Conservation (phyloP, 2,888 invertebrate species). For the Drosophila limbata region DNA sequence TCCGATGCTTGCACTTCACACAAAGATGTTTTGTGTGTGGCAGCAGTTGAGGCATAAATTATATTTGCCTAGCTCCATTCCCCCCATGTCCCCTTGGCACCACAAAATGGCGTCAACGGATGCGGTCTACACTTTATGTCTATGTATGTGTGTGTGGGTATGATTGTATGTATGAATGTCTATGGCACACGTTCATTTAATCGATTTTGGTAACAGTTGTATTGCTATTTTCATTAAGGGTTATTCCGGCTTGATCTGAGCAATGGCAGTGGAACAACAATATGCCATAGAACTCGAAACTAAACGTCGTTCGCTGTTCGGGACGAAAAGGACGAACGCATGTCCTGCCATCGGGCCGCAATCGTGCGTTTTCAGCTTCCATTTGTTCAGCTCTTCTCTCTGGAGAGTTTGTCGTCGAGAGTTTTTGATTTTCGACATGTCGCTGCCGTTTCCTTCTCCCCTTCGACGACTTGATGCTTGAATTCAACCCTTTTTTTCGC, state of each 20-base stretch:
- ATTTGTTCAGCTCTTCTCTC: constrained; percentile 67
- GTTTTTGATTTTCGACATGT: constrained; percentile 81
- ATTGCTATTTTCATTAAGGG: constrained; percentile 78
- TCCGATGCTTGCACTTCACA: constrained; percentile 40
- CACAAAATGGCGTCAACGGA: constrained; percentile 75
- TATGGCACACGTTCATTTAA: constrained; percentile 68
- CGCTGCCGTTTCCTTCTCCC: constrained; percentile 36
- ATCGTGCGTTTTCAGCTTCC: constrained; percentile 64
- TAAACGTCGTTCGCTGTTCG: constrained; percentile 42
- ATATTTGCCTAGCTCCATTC: constrained; percentile 54
- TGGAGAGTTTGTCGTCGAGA: constrained; percentile 70
- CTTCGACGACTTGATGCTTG: constrained; percentile 39
- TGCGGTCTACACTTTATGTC: constrained; percentile 51
- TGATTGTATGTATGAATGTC: constrained; percentile 20
- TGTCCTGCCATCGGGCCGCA: constrained; percentile 40
- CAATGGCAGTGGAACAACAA: constrained; percentile 57
- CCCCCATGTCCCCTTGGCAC: background rate
- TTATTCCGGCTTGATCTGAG: constrained; percentile 78
- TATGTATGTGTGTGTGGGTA: constrained; percentile 15
- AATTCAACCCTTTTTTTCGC: constrained; percentile 61
- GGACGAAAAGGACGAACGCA: constrained; percentile 38
- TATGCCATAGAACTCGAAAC: constrained; percentile 44
- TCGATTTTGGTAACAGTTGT: constrained; percentile 80
- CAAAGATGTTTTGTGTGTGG: constrained; percentile 45
- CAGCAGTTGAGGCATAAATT: constrained; percentile 69